These are phyloP conservation scores for Lemur catta DNA, from an alignment of 2,797 vertebrate genomes.

Conservation along the genomic window DNA sequence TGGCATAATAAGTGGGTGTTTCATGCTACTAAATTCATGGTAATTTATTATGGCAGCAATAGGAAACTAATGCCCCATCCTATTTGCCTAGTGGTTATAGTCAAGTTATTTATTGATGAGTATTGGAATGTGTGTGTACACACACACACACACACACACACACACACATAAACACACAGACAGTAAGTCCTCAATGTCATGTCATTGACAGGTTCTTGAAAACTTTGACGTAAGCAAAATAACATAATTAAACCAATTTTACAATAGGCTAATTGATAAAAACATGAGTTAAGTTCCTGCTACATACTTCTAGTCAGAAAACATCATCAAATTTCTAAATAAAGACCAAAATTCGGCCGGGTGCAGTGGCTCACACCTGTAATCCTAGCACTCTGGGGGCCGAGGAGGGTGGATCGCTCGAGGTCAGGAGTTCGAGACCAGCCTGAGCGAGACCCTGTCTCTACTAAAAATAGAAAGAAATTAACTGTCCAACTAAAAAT, in stretches of 20 bases:
- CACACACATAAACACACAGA: accelerated
- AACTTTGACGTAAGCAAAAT: neutral
- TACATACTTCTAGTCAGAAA: neutral
- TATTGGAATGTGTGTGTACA: neutral
- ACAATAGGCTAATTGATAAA: neutral
- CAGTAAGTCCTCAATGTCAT: neutral
- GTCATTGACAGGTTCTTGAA: neutral
- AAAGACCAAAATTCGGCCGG: neutral
- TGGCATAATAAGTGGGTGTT: neutral
- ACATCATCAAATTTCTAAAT: neutral
- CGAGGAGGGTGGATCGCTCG: no score
- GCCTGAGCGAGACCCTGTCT: no score
- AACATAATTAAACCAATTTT: neutral
- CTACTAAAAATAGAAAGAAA: no score
- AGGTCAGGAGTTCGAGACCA: no score
- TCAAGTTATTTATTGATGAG: neutral
- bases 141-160: accelerated
- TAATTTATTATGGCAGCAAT: neutral
- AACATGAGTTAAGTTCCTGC: neutral
- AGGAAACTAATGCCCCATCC: neutral
- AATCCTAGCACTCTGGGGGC: no score
- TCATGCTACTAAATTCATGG: neutral
- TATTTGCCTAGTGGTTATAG: neutral
- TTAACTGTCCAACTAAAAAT: no score
- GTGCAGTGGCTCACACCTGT: no score